Evolutionary conservation across 1,140 invertebrate species (phyloP).

Genomic region (Thrips palmi): DNA sequence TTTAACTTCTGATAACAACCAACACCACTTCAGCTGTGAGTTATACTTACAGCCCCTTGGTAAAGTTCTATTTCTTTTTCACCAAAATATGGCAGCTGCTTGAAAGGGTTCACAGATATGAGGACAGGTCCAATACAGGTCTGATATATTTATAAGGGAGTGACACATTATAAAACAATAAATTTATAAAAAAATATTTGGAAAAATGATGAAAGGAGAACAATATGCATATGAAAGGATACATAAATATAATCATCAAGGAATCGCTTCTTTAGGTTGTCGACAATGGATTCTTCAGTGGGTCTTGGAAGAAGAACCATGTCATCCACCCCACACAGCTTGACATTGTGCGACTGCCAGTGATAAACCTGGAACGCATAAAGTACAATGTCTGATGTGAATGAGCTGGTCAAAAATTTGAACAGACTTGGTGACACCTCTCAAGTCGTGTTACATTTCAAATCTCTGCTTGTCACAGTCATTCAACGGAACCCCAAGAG

Average conservation of each 20-base stretch:
- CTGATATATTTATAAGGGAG: slow-evolving; percentile 24
- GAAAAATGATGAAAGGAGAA: slow-evolving; percentile 3
- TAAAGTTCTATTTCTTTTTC: slow-evolving; percentile 54
- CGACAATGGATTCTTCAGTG: slow-evolving; percentile 47
- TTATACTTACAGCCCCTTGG: slow-evolving; percentile 45
- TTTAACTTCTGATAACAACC: neutral
- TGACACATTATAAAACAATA: no score
- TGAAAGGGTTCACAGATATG: slow-evolving; percentile 65
- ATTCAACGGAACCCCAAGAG: no score
- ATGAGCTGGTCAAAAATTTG: no score
- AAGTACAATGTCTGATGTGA: no score
- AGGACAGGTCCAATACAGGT: slow-evolving; percentile 68
- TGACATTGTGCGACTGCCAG: slow-evolving; percentile 60
- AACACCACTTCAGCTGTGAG: slow-evolving; percentile 10
- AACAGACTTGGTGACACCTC: no score
- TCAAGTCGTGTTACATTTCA: no score
- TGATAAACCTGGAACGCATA: slow-evolving; percentile 51
- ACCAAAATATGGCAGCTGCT: slow-evolving; percentile 51
- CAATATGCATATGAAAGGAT: slow-evolving; percentile 29
- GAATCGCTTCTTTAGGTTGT: slow-evolving; percentile 55
- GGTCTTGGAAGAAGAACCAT: slow-evolving; percentile 63
- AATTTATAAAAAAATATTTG: slow-evolving; percentile 22
- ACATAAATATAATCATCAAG: slow-evolving; percentile 61
- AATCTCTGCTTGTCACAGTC: no score
- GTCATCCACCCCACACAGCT: slow-evolving; percentile 57